phyloP scores from a whole-genome alignment of 2,113 vertebrate species.

The Vicugna pacos region DNA sequence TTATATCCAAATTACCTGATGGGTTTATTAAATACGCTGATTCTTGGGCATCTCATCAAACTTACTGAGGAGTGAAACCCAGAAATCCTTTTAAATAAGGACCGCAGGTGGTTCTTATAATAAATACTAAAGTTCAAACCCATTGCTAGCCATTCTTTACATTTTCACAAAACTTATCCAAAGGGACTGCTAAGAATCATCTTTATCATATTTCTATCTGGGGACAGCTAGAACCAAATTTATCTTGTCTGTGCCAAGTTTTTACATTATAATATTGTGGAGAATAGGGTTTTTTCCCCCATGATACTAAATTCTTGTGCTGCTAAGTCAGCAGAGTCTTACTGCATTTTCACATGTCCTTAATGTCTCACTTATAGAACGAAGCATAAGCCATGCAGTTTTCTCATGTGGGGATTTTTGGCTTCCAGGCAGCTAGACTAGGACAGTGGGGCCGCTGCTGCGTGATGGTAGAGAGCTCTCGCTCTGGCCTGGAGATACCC shows the following conservation, averaged over 20 bases:
- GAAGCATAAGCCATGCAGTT: neutral
- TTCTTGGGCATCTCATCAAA: neutral
- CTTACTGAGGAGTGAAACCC: neutral
- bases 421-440: neutral
- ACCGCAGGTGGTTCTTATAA: neutral
- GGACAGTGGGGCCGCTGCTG: neutral
- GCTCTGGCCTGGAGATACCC: neutral
- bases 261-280: neutral
- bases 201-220: neutral
- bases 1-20: neutral
- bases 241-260: neutral
- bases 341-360: neutral
- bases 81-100: neutral
- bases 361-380: neutral
- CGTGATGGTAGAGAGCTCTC: neutral
- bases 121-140: neutral
- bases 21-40: neutral
- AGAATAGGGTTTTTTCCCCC: neutral
- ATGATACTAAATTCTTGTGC: neutral
- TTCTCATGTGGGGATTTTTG: neutral
- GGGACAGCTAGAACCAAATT: neutral
- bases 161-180: constrained; percentile 6
- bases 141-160: neutral
- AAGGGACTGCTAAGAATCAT: neutral
- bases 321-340: neutral